These are phyloP conservation scores for Murina feae DNA, from an alignment of 2,113 vertebrate species.

Conservation along the genomic window DNA sequence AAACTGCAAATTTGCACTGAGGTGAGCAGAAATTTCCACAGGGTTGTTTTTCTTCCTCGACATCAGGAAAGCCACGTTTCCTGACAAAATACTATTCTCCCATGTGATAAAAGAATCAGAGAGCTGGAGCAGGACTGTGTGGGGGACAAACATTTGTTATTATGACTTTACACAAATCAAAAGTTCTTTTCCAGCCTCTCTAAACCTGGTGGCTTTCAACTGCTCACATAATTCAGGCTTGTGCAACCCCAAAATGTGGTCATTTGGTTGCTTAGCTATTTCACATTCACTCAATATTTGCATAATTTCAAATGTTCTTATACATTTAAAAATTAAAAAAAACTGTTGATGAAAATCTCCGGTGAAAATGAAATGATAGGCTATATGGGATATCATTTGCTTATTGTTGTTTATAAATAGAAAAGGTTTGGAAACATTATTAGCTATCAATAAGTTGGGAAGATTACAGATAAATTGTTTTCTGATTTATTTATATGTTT, in stretches of 20 bases:
- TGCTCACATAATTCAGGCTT: background rate
- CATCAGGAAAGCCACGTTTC: slow-evolving; percentile 16
- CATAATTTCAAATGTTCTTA: background rate
- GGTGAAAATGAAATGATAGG: background rate
- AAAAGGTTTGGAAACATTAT: background rate
- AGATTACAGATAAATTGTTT: background rate
- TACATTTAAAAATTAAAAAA: background rate
- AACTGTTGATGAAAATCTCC: background rate
- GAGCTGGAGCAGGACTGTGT: background rate
- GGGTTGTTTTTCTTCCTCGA: background rate
- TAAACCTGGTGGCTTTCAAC: background rate
- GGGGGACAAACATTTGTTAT: background rate
- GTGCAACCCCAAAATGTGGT: background rate
- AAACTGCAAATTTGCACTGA: slow-evolving; percentile 31
- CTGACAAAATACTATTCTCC: slow-evolving; percentile 33
- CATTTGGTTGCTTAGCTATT: background rate
- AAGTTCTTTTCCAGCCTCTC: background rate
- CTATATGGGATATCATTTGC: background rate
- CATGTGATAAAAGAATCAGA: slow-evolving; percentile 3
- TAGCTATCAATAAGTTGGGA: background rate
- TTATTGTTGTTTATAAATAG: background rate
- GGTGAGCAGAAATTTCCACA: slow-evolving; percentile 40
- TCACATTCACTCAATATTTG: background rate
- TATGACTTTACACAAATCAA: slow-evolving; percentile 29
- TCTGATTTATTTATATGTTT: background rate